Conservation (phyloP, 2,797 vertebrate species). For the Oreochromis grahami region DNA sequence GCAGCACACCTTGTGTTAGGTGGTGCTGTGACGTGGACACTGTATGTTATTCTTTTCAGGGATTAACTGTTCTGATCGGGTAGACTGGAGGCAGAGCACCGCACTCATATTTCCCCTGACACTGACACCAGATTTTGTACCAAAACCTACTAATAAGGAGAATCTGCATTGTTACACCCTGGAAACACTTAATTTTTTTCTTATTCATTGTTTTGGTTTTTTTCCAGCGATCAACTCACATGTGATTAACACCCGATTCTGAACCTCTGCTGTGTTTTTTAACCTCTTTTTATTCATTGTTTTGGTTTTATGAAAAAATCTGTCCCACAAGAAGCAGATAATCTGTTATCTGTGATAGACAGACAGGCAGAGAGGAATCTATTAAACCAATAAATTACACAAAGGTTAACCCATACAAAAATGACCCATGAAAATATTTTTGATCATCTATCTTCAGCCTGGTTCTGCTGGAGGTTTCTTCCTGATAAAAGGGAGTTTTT, state of each 20-base stretch:
- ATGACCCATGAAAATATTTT: too few relatives aligned
- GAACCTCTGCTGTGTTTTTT: background rate
- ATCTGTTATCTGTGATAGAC: too few relatives aligned
- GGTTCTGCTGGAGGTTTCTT: too few relatives aligned
- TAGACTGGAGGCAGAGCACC: background rate
- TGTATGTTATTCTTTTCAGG: background rate
- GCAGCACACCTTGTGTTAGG: background rate
- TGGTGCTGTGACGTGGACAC: background rate
- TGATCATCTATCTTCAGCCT: too few relatives aligned
- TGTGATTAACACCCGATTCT: background rate
- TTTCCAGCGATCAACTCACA: background rate
- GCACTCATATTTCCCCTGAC: background rate
- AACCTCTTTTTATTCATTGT: background rate
- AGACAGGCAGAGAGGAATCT: too few relatives aligned
- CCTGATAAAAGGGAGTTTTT: too few relatives aligned
- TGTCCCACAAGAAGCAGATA: background rate
- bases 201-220: background rate
- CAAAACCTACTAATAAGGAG: background rate
- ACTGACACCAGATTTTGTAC: background rate
- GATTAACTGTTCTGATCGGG: slow-evolving; percentile 33
- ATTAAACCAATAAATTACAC: too few relatives aligned
- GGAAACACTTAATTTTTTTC: background rate
- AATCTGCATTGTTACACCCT: background rate
- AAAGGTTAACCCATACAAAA: too few relatives aligned
- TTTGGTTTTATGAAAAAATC: background rate